Evolutionary conservation across 2,797 vertebrate genomes (phyloP), one percentile per base, ranked within the genome.

Genomic region (Clarias platycephalus): DNA sequence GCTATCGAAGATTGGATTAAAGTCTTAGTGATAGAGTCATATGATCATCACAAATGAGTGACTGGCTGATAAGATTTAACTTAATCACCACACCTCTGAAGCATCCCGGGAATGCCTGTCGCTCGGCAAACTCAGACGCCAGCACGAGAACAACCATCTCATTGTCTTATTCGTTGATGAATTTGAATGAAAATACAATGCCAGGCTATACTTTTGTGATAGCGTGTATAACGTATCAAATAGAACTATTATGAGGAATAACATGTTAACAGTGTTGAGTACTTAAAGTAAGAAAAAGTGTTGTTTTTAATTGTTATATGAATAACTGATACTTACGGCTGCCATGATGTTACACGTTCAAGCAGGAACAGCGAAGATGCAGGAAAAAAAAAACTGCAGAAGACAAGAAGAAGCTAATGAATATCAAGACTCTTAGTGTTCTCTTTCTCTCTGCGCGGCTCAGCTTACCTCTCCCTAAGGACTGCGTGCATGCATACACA

Each of bases 251-350:
- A 31, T 60, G 75, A 77, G 57, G 55, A 58, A 58, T 58, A 37
- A 8, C 31, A 58, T 24, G 0, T 34, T 49, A 58, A 1, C 3
- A 58, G 15, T 24, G 20, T 22, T 22, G 28, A 31, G 7, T 57
- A 10, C 49, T 57, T 76, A 37, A 37, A 37, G 5, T 37, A 37
- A 58, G 31, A 28, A 5, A 34, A 76, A 76, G 34, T 0, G 8
- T 49, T 10, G 44, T 49, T 49, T 10, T 49, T 49, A 49, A 62
- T 37, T n/a, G 22, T 37, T 37, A 66, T 10, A 37, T 24, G 3
- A 55, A 66, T 67, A 70, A 44, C 60, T n/a, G 18, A 5, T 62
- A 76, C 95, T 95, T 88, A 96, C 95, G 57, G 94, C 95, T 93
- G 95, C 95, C 95, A 96, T 95, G 88, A 87, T 93, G 77, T 53